phyloP scores from a whole-genome alignment of 2,113 vertebrate genomes.

The Tichodroma muraria region DNA sequence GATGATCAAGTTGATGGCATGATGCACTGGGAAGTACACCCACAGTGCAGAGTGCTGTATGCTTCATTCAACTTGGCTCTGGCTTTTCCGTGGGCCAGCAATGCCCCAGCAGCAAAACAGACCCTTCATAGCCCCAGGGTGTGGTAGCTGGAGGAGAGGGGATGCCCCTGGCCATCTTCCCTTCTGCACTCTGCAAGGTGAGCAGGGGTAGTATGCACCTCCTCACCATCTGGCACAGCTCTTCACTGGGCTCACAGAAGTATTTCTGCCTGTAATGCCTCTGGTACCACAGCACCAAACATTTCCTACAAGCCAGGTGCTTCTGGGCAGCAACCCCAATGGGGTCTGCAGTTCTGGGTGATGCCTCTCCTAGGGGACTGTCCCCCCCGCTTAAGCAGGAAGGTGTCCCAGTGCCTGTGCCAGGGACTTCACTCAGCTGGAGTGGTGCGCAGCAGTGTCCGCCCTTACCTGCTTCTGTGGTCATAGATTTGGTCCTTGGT shows the following conservation, averaged over 20 bases:
- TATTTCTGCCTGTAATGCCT: neutral
- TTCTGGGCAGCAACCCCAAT: fast-evolving
- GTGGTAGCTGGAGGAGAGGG: neutral
- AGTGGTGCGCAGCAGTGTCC: fast-evolving
- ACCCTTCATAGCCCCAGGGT: neutral
- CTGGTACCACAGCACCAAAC: neutral
- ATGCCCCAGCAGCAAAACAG: neutral
- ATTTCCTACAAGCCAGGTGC: neutral
- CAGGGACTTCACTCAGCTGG: fast-evolving
- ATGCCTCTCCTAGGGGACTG: fast-evolving
- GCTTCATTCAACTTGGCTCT: neutral
- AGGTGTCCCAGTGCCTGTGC: neutral
- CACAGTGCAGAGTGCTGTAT: neutral
- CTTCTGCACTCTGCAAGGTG: neutral
- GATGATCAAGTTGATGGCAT: neutral
- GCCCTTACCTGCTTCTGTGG: neutral
- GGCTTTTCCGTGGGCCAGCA: neutral
- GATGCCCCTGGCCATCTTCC: neutral
- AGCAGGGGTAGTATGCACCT: neutral
- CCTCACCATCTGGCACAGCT: neutral
- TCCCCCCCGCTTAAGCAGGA: fast-evolving
- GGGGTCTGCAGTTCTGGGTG: neutral
- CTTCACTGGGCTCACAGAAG: fast-evolving
- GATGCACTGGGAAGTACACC: neutral
- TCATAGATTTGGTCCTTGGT: neutral